Evolutionary conservation across 2,113 vertebrate genomes (phyloP).

Genomic region (Bubo blakistoni): DNA sequence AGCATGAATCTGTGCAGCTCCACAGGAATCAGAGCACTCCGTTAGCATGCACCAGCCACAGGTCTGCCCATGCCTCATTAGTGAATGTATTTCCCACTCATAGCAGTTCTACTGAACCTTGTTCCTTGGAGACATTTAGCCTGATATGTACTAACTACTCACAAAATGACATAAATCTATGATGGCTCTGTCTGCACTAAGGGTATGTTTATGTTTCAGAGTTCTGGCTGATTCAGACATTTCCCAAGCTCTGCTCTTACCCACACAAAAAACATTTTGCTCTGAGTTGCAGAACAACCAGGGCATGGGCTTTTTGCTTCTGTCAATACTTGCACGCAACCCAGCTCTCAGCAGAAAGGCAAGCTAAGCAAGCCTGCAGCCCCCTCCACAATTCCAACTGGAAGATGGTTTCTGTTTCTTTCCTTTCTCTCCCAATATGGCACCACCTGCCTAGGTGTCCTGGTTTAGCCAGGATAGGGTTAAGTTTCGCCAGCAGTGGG

Average conservation of each 20-base stretch:
- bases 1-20: neutral
- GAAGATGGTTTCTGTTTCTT: neutral
- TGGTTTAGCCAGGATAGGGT: too few relatives aligned
- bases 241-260: neutral
- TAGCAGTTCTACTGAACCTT: neutral
- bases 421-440: neutral
- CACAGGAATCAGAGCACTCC: neutral
- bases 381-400: neutral
- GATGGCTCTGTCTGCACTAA: neutral
- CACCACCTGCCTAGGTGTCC: neutral
- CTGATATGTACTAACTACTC: neutral
- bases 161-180: constrained; percentile 11
- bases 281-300: neutral
- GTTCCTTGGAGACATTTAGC: neutral
- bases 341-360: neutral
- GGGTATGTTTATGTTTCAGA: neutral
- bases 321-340: neutral
- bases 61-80: neutral
- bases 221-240: neutral
- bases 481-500: too few relatives aligned
- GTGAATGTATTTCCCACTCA: neutral
- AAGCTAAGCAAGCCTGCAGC: neutral
- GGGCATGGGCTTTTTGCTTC: neutral
- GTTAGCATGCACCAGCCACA: neutral
- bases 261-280: neutral